Percentiles rank a stretch among this genome's conserved stretches.
phyloP scores from a whole-genome alignment of 2,113 vertebrate species.

The Cyanoliseus patagonus region DNA sequence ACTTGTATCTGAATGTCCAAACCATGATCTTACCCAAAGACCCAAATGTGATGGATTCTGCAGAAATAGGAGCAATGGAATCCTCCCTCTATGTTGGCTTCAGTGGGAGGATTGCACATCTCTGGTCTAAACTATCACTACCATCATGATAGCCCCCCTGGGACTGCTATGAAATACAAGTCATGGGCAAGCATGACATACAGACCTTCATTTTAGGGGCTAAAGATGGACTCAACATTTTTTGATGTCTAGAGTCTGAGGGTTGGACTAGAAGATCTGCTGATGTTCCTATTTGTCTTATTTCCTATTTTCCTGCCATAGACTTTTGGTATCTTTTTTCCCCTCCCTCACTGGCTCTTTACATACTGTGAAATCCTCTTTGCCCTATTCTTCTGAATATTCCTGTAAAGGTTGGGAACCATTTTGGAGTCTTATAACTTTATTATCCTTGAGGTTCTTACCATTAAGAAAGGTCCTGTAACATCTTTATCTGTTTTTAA shows the following conservation, averaged over 20 bases:
- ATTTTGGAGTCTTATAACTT: background rate
- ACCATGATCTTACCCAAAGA: background rate
- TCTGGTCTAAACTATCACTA: background rate
- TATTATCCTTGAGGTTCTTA: background rate
- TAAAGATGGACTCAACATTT: background rate
- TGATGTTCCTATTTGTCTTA: background rate
- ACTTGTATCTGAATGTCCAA: background rate
- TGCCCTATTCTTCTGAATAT: background rate
- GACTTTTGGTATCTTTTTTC: background rate
- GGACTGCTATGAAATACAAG: background rate
- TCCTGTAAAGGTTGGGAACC: background rate
- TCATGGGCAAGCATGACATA: background rate
- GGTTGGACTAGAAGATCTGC: background rate
- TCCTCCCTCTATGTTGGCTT: background rate
- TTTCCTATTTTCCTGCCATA: background rate
- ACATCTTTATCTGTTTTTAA: background rate
- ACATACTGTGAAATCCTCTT: background rate
- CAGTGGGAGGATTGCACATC: background rate
- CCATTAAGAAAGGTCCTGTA: background rate
- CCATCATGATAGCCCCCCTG: background rate
- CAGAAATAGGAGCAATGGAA: background rate
- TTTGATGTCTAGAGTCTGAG: background rate
- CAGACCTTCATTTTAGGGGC: background rate
- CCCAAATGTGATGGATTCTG: background rate
- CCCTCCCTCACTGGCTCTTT: background rate